Evolutionary conservation across 1,140 invertebrate species (phyloP), one percentile per base, ranked within the genome.

Genomic region (Diachasma alloeum): DNA sequence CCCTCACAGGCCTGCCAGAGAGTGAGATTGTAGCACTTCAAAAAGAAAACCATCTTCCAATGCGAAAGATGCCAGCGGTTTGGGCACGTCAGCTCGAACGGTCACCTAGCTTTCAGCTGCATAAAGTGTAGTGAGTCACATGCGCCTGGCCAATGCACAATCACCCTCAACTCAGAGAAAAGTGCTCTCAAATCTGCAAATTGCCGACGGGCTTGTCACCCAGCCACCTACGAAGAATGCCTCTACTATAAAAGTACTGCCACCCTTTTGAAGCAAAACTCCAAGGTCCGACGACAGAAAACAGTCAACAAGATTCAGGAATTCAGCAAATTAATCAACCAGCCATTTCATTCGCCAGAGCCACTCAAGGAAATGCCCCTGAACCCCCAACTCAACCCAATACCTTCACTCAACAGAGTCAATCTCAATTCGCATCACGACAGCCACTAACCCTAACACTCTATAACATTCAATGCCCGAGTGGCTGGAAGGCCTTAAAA

Each of bases 251-350:
- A 42, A 31, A 42, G 68, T 22, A n/a, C 59, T 13, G 37, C 11
- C 6, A 31, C 37, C 44, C 53, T 46, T 36, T 26, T 76, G 44
- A 48, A 48, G 13, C 66, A 36, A 11, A 75, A 46, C 53, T 73
- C 78, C n/a, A n/a, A n/a, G n/a, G n/a, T 4, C 79, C 76, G 6
- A 44, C 39, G 0, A 59, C 75, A 13, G 69, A 78, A 8, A 78
- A 78, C 71, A 39, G 73, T n/a, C n/a, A n/a, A n/a, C n/a, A n/a
- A n/a, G n/a, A n/a, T n/a, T n/a, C n/a, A n/a, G n/a, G n/a, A n/a
- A n/a, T n/a, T n/a, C n/a, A n/a, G n/a, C n/a, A n/a, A n/a, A n/a
- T n/a, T n/a, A n/a, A n/a, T n/a, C n/a, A n/a, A n/a, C n/a, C n/a
- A n/a, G n/a, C n/a, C n/a, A n/a, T n/a, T n/a, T n/a, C n/a, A n/a